Conservation (phyloP, 2,797 vertebrate genomes). For the Danio kyathit region DNA sequence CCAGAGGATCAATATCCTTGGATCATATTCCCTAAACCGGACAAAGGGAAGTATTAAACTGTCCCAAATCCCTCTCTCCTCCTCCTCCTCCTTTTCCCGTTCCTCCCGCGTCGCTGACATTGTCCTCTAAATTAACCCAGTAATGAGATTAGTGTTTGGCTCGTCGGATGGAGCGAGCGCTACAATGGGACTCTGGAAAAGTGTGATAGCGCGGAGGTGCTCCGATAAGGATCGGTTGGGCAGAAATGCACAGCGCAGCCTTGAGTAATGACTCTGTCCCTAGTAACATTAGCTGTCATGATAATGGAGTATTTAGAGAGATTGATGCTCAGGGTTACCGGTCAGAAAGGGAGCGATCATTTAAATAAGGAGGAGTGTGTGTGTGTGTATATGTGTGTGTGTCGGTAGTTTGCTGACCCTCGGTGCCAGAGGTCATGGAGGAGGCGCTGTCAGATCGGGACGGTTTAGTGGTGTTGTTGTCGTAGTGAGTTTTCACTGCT, state of each 20-base stretch:
- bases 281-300: conserved; percentile 80
- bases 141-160: conserved; percentile 84
- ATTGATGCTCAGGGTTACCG: conserved; percentile 72
- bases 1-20: conserved; percentile 29
- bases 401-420: conserved; percentile 27
- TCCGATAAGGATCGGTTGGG: conserved; percentile 80
- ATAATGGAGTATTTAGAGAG: conserved; percentile 79
- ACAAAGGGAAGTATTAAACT: background rate
- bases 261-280: conserved; percentile 83
- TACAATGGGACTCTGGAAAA: conserved; percentile 72
- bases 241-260: conserved; percentile 77
- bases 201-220: conserved; percentile 79
- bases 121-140: conserved; percentile 84
- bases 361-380: conserved; percentile 59
- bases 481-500: background rate
- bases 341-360: conserved; percentile 70
- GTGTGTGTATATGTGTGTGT: background rate
- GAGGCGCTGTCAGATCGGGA: conserved; percentile 15
- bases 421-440: conserved; percentile 38
- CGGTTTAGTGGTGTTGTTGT: background rate
- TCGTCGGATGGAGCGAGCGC: conserved; percentile 52
- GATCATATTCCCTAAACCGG: conserved; percentile 12
- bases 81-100: background rate
- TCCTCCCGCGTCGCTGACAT: conserved; percentile 69
- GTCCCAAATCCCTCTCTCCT: background rate